These are phyloP conservation scores for Dysdera silvatica DNA, from an alignment of 1,140 invertebrate genomes.

Conservation along the genomic window DNA sequence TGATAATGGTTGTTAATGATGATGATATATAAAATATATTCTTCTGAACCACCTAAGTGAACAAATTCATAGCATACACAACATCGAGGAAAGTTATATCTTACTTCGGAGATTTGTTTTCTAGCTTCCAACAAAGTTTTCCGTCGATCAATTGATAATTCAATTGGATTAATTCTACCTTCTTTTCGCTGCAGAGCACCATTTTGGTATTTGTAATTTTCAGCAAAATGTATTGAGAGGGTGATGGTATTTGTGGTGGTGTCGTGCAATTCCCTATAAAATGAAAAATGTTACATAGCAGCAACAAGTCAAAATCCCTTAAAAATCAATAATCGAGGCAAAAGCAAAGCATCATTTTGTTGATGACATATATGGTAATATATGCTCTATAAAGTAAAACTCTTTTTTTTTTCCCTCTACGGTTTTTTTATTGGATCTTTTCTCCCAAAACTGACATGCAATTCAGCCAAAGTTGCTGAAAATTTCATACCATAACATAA, in stretches of 20 bases:
- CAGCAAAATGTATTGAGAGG: slow-evolving; percentile 26
- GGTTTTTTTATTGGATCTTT: no score
- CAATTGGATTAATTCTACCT: slow-evolving; percentile 1
- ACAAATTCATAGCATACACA: neutral
- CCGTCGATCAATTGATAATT: slow-evolving; percentile 24
- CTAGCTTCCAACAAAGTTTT: slow-evolving; percentile 16
- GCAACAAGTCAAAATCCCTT: neutral
- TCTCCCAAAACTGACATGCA: no score
- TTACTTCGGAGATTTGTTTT: slow-evolving; percentile 18
- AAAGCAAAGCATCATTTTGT: neutral
- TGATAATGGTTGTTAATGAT: no score
- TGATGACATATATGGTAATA: no score
- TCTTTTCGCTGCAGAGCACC: slow-evolving; percentile 22
- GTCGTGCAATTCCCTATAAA: slow-evolving; percentile 24
- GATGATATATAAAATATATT: no score
- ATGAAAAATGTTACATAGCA: no score
- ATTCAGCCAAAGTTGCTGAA: no score
- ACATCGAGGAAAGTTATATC: neutral
- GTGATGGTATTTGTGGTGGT: slow-evolving; percentile 17
- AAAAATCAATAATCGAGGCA: neutral
- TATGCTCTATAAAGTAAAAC: no score
- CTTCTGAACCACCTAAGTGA: no score
- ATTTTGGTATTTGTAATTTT: slow-evolving; percentile 18
- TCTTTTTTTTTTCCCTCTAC: no score
- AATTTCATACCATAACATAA: no score